Evolutionary conservation across 2,888 invertebrate species (phyloP).

Genomic region (Parnassius mnemosyne): DNA sequence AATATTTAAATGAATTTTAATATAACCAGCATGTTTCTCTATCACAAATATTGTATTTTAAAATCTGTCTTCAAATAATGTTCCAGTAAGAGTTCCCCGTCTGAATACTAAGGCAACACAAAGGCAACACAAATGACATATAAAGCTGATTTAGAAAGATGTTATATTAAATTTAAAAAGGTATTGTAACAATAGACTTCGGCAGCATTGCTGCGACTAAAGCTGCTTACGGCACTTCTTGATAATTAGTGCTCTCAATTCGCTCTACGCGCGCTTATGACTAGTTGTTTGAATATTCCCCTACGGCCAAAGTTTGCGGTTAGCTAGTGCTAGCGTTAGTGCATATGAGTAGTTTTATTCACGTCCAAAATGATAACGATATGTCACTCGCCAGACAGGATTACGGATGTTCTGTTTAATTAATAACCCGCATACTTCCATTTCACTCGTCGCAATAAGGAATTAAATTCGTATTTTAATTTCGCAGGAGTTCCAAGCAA

Average conservation of each 20-base stretch:
- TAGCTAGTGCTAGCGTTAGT: constrained; percentile 43
- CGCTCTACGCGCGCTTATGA: constrained; percentile 32
- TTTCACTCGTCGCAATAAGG: constrained; percentile 44
- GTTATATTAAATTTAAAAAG: too few relatives aligned
- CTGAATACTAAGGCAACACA: too few relatives aligned
- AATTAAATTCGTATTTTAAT: too few relatives aligned
- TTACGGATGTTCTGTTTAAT: constrained; percentile 62
- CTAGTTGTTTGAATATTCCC: constrained; percentile 57
- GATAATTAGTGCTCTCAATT: constrained; percentile 56
- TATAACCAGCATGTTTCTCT: too few relatives aligned
- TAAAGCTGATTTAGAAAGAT: neutral
- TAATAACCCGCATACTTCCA: constrained; percentile 57
- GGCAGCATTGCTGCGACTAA: constrained; percentile 24
- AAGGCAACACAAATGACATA: neutral
- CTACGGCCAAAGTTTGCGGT: constrained; percentile 53
- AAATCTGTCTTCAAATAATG: too few relatives aligned
- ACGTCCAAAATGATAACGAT: constrained; percentile 70
- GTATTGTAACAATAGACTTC: constrained; percentile 29
- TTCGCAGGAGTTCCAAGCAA: constrained; percentile 42
- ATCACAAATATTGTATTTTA: too few relatives aligned
- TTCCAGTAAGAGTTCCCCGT: too few relatives aligned
- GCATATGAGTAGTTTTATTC: constrained; percentile 61
- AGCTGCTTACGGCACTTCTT: constrained; percentile 28
- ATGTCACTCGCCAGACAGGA: constrained; percentile 52
- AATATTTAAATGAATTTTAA: too few relatives aligned